Evolutionary conservation across 1,140 invertebrate genomes (phyloP).

Genomic region (Nebria ingens): DNA sequence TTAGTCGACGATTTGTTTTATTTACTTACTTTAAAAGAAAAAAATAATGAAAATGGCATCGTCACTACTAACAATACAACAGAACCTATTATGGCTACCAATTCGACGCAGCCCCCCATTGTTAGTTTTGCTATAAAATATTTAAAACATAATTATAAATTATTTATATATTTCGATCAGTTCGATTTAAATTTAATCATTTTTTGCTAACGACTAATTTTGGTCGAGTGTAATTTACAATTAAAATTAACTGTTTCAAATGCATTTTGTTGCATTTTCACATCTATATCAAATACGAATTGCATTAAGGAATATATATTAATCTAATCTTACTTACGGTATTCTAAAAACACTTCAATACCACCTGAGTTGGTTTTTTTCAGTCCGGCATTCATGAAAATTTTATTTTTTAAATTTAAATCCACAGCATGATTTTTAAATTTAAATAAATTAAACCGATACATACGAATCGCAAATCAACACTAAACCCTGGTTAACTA

Average conservation of each 20-base stretch:
- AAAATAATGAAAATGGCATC: constrained; percentile 74
- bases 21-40: constrained; percentile 65
- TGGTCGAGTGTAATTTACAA: constrained; percentile 24
- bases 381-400: constrained; percentile 24
- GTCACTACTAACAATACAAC: constrained; percentile 68
- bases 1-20: background rate
- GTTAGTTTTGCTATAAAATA: constrained; percentile 40
- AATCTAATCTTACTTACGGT: constrained; percentile 26
- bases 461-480: too few relatives aligned
- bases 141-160: background rate
- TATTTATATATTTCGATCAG: constrained; percentile 12
- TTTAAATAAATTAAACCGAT: too few relatives aligned
- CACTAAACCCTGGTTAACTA: too few relatives aligned
- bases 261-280: background rate
- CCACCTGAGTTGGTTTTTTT: constrained; percentile 31
- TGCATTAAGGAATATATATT: too few relatives aligned
- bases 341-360: constrained; percentile 31
- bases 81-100: constrained; percentile 69
- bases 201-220: constrained; percentile 13
- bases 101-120: constrained; percentile 58
- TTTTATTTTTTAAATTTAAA: background rate
- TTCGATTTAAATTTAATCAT: constrained; percentile 6
- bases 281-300: too few relatives aligned
- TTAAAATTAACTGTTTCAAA: constrained; percentile 7
- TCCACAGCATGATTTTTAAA: too few relatives aligned